Evolutionary conservation across 2,888 invertebrate genomes (phyloP), one percentile per base, ranked within the genome.

Genomic region (Cybosia mesomella): DNA sequence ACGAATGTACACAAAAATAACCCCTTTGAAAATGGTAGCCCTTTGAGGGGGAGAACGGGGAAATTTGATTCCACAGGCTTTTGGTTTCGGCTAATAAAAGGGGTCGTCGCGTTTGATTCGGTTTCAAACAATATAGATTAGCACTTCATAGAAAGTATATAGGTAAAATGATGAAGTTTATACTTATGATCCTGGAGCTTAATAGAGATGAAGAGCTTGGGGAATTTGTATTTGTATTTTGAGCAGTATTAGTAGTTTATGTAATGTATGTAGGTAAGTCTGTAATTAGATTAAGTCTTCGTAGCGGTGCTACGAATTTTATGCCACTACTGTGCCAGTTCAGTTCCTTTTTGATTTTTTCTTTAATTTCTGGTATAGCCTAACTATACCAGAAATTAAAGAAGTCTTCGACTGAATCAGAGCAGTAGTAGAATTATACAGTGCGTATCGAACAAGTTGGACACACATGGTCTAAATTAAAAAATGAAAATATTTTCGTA

Each of bases 11-110:
- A 57, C 70, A 72, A 76, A 77, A 71, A 71, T 64, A 75, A 53
- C 55, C 69, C 68, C 70, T 71, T 75, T 73, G 71, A 72, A 66
- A 66, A 66, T 65, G 32, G 69, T 39, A 53, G 61, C 71, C 68
- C 72, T 79, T 74, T 77, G 66, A 61, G 66, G 67, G 67, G 73
- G 54, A 66, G 79, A 75, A 73, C 76, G 70, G 77, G 69, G 76
- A 83, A 84, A 82, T 84, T 84, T 83, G 73, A 84, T 84, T 78
- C 74, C 74, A 68, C 74, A 75, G 73, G 75, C 79, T 73, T 83
- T 80, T 78, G 73, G 79, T 80, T 76, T 80, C 78, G 72, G 61
- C 70, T 78, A 78, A 77, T 75, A 75, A 77, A 81, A 80, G 74
- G 76, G 78, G 72, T 71, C 71, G 74, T 70, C 76, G 72, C 70